Percentiles rank a stretch among this genome's conserved stretches.
Conservation (phyloP, 2,797 vertebrate species). For the Scolopax bukidnonensis region DNA sequence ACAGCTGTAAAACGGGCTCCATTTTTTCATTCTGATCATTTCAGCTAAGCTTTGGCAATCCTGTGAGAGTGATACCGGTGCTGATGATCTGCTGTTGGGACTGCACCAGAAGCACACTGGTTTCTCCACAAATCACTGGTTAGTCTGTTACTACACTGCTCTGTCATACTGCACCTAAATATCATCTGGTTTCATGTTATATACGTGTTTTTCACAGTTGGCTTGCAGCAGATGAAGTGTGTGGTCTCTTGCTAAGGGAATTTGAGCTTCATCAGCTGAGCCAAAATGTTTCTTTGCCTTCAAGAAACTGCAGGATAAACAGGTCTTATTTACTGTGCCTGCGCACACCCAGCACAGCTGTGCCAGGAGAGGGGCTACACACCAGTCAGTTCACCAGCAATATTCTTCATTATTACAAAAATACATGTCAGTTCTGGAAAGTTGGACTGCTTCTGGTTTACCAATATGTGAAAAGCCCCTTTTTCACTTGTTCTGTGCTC, state of each 20-base stretch:
- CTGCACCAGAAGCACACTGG: background rate
- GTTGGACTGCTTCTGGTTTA: background rate
- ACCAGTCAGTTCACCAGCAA: background rate
- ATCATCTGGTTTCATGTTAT: background rate
- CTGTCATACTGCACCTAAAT: background rate
- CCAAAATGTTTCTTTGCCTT: background rate
- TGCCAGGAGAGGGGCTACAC: background rate
- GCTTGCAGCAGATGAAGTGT: background rate
- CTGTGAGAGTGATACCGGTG: background rate
- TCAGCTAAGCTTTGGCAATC: slow-evolving; percentile 29
- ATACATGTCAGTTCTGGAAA: background rate
- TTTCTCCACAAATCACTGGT: background rate
- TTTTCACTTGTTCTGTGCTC: background rate
- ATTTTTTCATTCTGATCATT: slow-evolving; percentile 15
- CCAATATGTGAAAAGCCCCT: background rate
- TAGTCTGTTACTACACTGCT: background rate
- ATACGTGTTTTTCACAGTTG: background rate
- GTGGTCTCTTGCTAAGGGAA: background rate
- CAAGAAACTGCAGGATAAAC: background rate
- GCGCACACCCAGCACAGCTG: background rate
- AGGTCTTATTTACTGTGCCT: background rate
- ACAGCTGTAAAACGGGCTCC: background rate
- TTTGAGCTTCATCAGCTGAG: background rate
- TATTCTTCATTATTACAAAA: background rate
- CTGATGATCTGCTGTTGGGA: background rate